Conservation (phyloP, 2,113 vertebrate genomes). For the Anolis carolinensis region DNA sequence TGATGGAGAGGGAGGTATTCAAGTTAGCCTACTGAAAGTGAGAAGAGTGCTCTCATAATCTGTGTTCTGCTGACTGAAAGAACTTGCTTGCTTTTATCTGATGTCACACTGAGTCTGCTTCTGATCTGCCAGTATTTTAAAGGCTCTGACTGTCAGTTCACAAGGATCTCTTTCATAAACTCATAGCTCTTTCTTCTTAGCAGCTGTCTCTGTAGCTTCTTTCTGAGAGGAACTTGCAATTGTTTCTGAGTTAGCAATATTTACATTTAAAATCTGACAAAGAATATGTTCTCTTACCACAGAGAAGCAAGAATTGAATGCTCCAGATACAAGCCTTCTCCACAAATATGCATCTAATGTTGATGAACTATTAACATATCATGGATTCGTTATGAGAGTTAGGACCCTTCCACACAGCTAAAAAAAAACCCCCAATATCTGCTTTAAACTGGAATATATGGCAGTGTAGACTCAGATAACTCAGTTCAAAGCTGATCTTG, state of each 20-base stretch:
- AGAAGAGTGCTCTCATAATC: conserved; percentile 8
- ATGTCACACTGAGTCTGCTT: conserved; percentile 17
- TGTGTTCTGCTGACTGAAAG: background rate
- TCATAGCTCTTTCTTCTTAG: conserved; percentile 10
- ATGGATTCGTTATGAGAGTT: background rate
- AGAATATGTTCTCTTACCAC: background rate
- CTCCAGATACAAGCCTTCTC: background rate
- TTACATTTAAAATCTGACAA: conserved; percentile 4
- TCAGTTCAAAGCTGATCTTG: no score
- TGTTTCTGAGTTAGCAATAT: background rate
- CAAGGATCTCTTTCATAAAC: conserved; percentile 23
- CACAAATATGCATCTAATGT: background rate
- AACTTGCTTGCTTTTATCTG: conserved; percentile 13
- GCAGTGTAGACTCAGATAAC: no score
- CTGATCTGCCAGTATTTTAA: conserved; percentile 18
- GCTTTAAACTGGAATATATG: no score
- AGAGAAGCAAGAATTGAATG: background rate
- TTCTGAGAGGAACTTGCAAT: conserved; percentile 10
- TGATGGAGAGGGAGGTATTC: conserved; percentile 18
- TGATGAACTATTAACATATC: background rate
- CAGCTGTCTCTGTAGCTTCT: conserved; percentile 13
- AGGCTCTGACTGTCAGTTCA: conserved; percentile 7
- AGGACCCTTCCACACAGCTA: no score
- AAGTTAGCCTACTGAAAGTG: background rate
- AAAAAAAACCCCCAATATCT: no score